A percentile compares a stretch with the other conserved stretches of the same genome.
phyloP scores from a whole-genome alignment of 2,797 vertebrate genomes.

The Acanthiza pusilla region DNA sequence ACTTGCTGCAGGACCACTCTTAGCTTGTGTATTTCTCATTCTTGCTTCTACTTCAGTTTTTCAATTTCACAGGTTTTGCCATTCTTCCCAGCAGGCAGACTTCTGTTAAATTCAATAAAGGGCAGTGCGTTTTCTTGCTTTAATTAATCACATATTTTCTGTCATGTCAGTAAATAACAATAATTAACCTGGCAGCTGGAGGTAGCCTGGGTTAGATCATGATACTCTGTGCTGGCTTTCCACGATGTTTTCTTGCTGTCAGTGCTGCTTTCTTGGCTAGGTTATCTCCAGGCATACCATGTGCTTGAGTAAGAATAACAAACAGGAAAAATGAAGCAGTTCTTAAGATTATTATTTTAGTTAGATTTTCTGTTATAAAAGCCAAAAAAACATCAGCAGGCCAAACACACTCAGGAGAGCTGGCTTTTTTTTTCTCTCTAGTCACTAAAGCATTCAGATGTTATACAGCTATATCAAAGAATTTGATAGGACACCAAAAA shows the following conservation, averaged over 20 bases:
- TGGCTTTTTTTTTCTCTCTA: neutral
- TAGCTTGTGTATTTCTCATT: neutral
- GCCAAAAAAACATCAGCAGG: neutral
- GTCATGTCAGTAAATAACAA: constrained; percentile 7
- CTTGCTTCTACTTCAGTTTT: neutral
- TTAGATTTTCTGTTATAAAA: constrained; percentile 40
- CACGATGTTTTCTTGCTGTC: neutral
- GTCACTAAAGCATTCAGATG: neutral
- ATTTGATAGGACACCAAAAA: neutral
- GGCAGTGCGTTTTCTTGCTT: neutral
- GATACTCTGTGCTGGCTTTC: neutral
- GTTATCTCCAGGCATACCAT: constrained; percentile 23
- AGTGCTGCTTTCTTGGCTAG: constrained; percentile 25
- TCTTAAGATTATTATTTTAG: constrained; percentile 18
- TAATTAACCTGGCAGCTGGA: neutral
- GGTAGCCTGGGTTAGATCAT: neutral
- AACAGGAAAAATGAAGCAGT: constrained; percentile 30
- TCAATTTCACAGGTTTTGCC: neutral
- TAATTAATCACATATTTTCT: constrained; percentile 13
- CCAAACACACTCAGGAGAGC: neutral
- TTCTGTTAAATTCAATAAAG: neutral
- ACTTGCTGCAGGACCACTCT: neutral
- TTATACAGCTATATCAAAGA: neutral
- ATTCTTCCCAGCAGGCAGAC: neutral
- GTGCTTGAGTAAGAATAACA: constrained; percentile 51